Conservation (phyloP, 2,888 invertebrate species). For the Cybosia mesomella region DNA sequence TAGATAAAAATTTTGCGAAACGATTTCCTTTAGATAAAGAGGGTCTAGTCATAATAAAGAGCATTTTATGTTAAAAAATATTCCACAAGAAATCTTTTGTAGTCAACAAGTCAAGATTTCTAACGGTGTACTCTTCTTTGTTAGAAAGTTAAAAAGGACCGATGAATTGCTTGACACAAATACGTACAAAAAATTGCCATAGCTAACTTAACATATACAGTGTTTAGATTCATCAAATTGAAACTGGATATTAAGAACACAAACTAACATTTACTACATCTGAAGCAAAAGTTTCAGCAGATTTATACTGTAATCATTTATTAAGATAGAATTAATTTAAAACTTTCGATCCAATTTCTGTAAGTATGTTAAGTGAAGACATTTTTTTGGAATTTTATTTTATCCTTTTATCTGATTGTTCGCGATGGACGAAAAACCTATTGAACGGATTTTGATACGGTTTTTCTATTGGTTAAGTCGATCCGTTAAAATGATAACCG, state of each 20-base stretch:
- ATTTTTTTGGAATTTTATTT: no score
- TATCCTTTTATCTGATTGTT: no score
- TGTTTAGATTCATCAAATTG: neutral
- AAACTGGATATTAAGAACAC: neutral
- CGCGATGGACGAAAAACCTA: no score
- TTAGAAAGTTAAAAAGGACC: neutral
- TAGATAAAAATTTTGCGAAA: neutral
- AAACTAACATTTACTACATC: neutral
- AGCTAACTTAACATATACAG: neutral
- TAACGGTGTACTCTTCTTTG: neutral
- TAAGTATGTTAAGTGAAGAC: neutral
- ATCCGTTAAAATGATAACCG: no score
- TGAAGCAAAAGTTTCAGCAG: neutral
- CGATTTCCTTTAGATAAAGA: neutral
- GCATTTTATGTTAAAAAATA: neutral
- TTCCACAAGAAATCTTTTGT: neutral
- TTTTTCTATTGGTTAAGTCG: no score
- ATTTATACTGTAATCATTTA: conserved; percentile 2
- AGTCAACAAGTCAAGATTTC: neutral
- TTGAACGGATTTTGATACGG: no score
- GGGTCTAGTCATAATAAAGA: neutral
- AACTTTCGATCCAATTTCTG: neutral
- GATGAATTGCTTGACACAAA: neutral
- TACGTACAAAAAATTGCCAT: neutral
- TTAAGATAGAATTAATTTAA: neutral